Evolutionary conservation across 2,888 invertebrate species (phyloP).

Genomic region (Chesias legatella): DNA sequence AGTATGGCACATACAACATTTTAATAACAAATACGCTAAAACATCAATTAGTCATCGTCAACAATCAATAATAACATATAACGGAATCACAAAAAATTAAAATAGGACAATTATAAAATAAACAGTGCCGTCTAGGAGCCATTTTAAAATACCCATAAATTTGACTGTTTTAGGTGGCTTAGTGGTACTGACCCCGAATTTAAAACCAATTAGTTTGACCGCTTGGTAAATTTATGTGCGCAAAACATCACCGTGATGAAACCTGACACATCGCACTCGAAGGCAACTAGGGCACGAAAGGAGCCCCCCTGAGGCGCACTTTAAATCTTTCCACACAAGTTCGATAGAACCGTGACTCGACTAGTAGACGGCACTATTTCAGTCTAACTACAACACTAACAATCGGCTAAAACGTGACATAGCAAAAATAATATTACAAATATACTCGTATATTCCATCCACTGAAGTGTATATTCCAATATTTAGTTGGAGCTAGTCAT

Average conservation of each 20-base stretch:
- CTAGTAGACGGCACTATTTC: constrained; percentile 20
- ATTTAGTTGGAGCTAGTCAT: constrained; percentile 29
- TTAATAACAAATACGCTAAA: constrained; percentile 12
- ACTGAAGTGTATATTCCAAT: no score
- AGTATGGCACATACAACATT: constrained; percentile 20
- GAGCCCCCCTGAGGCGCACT: no score
- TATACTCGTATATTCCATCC: no score
- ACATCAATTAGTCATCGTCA: constrained; percentile 21
- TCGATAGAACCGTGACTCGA: no score
- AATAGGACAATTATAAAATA: constrained; percentile 14
- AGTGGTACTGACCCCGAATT: no score
- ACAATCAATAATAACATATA: constrained; percentile 25
- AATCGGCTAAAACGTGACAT: constrained; percentile 14
- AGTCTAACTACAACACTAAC: constrained; percentile 18
- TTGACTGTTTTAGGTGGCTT: no score
- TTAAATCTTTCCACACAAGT: no score
- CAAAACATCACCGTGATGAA: no score
- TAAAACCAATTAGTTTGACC: no score
- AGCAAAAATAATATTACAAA: constrained; percentile 13
- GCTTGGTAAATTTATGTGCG: no score
- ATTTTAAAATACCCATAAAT: constrained; percentile 5
- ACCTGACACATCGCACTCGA: no score
- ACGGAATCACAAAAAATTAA: constrained; percentile 16
- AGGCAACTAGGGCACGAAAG: no score
- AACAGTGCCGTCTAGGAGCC: constrained; percentile 3